Conservation (phyloP, 1,140 invertebrate genomes). For the Cydia pomonella region DNA sequence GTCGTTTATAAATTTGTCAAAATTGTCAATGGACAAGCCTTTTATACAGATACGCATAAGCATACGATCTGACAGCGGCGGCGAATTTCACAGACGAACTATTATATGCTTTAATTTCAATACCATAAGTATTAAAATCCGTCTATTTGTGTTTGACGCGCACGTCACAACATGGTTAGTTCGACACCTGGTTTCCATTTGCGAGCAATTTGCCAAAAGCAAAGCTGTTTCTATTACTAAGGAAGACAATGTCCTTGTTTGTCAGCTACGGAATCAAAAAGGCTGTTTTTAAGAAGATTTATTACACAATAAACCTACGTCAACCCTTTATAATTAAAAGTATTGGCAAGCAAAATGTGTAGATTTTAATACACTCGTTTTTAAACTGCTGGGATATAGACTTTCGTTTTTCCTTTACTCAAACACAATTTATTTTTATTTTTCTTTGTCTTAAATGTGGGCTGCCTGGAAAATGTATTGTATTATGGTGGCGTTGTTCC, state of each 20-base stretch:
- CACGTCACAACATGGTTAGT: slow-evolving; percentile 53
- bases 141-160: slow-evolving; percentile 1
- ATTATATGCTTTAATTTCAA: neutral
- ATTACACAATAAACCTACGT: neutral
- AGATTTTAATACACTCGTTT: neutral
- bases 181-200: slow-evolving; percentile 44
- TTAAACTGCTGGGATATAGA: too few relatives aligned
- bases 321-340: too few relatives aligned
- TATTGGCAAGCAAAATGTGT: neutral
- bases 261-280: neutral
- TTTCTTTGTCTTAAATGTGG: too few relatives aligned
- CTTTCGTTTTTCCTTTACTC: too few relatives aligned
- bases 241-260: slow-evolving; percentile 54
- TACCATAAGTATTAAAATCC: neutral
- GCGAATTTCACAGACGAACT: neutral
- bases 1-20: slow-evolving; percentile 51
- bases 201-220: slow-evolving; percentile 39
- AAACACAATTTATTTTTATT: too few relatives aligned
- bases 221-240: slow-evolving; percentile 35
- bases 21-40: slow-evolving; percentile 48
- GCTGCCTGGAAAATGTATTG: too few relatives aligned
- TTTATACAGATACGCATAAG: slow-evolving; percentile 46
- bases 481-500: neutral
- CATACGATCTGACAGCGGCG: neutral
- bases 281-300: slow-evolving; percentile 35